Evolutionary conservation across 1,140 invertebrate species (phyloP).

Genomic region (Heliothis virescens): DNA sequence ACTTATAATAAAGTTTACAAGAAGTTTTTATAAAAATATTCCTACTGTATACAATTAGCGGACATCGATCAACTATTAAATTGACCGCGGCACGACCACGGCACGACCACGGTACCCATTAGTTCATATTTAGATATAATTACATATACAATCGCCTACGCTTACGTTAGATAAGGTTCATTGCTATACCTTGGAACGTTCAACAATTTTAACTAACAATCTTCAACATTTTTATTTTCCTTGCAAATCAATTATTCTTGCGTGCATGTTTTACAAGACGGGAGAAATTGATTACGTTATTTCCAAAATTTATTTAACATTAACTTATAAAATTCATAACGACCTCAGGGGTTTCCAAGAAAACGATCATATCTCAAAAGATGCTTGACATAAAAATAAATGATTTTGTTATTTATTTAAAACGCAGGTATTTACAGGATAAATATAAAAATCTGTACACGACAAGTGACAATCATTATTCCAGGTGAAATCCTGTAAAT

Average conservation of each 20-base stretch:
- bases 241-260: conserved; percentile 23
- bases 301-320: conserved; percentile 34
- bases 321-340: conserved; percentile 29
- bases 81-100: conserved; percentile 37
- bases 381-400: conserved; percentile 20
- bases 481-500: conserved; percentile 11
- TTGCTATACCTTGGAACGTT: conserved; percentile 29
- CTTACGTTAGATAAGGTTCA: conserved; percentile 37
- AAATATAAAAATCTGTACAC: background rate
- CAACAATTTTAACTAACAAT: background rate
- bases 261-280: conserved; percentile 26
- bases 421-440: background rate
- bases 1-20: background rate
- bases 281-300: conserved; percentile 40
- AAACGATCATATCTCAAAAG: conserved; percentile 31
- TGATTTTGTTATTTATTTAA: conserved; percentile 19
- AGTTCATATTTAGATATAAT: conserved; percentile 39
- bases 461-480: background rate
- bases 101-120: conserved; percentile 37
- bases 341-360: conserved; percentile 38
- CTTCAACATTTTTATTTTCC: conserved; percentile 11
- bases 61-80: conserved; percentile 38
- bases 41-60: conserved; percentile 38
- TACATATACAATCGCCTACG: conserved; percentile 37
- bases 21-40: conserved; percentile 20